phyloP scores from a whole-genome alignment of 2,888 invertebrate species.

The Hydrotaea cyrtoneurina region DNA sequence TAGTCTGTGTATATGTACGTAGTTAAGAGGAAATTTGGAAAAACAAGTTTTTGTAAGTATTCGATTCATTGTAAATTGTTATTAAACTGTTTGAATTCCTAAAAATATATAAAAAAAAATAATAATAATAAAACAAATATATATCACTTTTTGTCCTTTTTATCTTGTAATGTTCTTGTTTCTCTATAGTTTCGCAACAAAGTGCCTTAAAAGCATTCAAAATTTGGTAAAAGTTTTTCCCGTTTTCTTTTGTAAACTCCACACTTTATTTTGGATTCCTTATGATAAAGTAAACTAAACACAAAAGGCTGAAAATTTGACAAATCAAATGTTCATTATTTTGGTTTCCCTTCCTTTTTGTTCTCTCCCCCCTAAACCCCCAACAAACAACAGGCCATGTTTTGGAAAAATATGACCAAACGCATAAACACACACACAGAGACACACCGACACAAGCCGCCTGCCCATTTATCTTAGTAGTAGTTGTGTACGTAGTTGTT shows the following conservation, averaged over 20 bases:
- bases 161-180: neutral
- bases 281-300: neutral
- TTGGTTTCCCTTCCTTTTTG: slow-evolving; percentile 10
- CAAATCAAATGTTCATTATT: slow-evolving; percentile 29
- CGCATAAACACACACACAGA: too few relatives aligned
- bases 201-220: slow-evolving; percentile 26
- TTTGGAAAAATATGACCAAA: neutral
- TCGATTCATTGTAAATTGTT: slow-evolving; percentile 7
- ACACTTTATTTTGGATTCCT: neutral
- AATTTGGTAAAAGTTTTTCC: neutral
- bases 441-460: slow-evolving; percentile 34
- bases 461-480: slow-evolving; percentile 73
- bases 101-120: neutral
- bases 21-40: neutral
- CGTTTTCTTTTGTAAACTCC: neutral
- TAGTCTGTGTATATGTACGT: neutral
- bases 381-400: neutral
- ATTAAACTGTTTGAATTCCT: neutral
- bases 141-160: neutral
- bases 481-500: slow-evolving; percentile 68
- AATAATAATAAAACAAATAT: slow-evolving; percentile 10
- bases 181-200: neutral
- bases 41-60: neutral
- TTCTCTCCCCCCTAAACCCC: neutral
- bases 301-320: too few relatives aligned